Base-by-base conservation (phyloP, 2,888 invertebrate species). In the Andricus quercusramuli region DNA sequence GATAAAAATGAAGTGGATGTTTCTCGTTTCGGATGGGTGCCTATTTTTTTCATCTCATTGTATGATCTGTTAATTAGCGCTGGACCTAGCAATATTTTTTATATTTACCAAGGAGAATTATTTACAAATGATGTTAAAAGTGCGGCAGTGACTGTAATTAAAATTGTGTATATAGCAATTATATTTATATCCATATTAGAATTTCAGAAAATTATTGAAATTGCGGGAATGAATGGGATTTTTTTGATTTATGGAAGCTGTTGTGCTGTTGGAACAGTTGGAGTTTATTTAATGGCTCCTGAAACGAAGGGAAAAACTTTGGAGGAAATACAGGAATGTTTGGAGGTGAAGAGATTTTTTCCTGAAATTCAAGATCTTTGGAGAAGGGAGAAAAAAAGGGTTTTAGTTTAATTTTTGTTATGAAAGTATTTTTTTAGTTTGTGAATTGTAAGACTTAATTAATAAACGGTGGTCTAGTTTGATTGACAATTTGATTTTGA, bases 1-100 rank as follows among this genome's bases (percentile, higher is more conserved):
- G 47, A 51, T 2, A 8, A 47, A 6, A 51, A 51, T 70, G 1
- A n/a, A 1, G 1, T 17, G 1, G 9, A 25, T 47, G 11, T 1
- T 1, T 17, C 20, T 5, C 29, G 3, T 70, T 17, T 70, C 3
- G 29, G 70, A 20, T 70, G 20, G 22, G 6, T 70, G 9, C 70
- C 70, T 8, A 29, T 70, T 29, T 20, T 29, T 20, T 29, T 17
- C 9, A 0, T 70, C 0, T 70, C 70, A 29, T 4, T 70, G 1
- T 70, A 29, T 4, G 70, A 70, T 11, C 2, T 51, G 9, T 44
- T 51, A 22, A 25, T 70, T 9, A 70, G 70, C 25, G 20, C 47
- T 3, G 70, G 70, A 51, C 70, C 51, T 17, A 70, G 70, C 29
- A 70, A 70, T 25, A 70, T 70, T 47, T 70, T 70, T 29, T 70